Base-by-base conservation (phyloP, 2,113 vertebrate genomes). In the Merops nubicus region DNA sequence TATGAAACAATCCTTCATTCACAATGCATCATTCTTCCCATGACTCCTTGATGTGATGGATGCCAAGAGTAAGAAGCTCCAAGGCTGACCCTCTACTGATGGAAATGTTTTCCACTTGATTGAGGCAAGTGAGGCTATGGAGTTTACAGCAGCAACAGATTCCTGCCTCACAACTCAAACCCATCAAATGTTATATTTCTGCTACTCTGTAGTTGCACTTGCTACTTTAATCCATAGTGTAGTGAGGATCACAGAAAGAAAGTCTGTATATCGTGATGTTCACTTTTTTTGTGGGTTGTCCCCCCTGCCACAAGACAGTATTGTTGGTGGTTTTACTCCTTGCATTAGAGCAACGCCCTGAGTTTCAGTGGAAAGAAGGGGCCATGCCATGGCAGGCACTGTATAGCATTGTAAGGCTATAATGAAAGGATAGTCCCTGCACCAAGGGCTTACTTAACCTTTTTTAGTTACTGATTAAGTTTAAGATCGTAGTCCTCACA, bases 201-300 rank as follows among this genome's bases (percentile, higher is more conserved):
- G 8, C 4, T 23, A 6, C 29, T 84, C 47, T 63, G 23, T n/a
- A 28, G 4, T 29, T 65, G 15, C 5, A 6, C 3, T 73, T 92
- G 57, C 40, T 65, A 5, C 18, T 72, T 6, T 76, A 59, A 34
- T 51, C 15, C 19, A 38, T 28, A 65, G 11, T 34, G 9, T 9
- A 26, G 22, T 57, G 38, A 73, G 70, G 31, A 60, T 7, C 28
- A 69, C 51, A 83, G 50, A 56, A 78, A n/a, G 12, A 28, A 5
- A 62, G 7, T 59, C 28, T 45, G 16, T 11, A 15, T 60, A 76
- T 57, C 69, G 3, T 62, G 19, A 7, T 23, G 12, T 13, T 75
- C 2, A 3, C 10, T 36, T 3, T 1, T n/a, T 69, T 59, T 5
- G 4, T 5, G 4, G 12, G 22, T 31, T 20, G 8, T 6, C 2